Percentiles rank a stretch among this genome's conserved stretches.
Conservation (phyloP, 2,797 vertebrate genomes). For the Lagorchestes hirsutus region DNA sequence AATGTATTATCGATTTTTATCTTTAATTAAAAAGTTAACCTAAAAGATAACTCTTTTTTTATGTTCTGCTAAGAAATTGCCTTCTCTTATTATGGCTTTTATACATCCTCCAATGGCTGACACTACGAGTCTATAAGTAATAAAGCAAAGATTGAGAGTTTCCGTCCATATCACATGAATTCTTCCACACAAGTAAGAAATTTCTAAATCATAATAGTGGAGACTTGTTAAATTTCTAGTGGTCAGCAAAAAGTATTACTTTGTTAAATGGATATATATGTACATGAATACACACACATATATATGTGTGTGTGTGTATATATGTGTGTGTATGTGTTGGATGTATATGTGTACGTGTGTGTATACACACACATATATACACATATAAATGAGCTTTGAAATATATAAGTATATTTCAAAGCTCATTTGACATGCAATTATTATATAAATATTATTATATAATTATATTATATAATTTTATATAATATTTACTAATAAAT, state of each 20-base stretch:
- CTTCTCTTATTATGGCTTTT: neutral
- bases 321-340: no score
- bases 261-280: neutral
- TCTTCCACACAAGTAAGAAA: neutral
- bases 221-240: neutral
- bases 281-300: no score
- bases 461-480: no score
- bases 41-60: neutral
- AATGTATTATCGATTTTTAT: neutral
- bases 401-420: neutral
- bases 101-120: neutral
- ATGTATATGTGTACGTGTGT: no score
- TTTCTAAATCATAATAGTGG: neutral
- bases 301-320: no score
- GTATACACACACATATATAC: no score
- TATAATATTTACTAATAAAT: no score
- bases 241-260: neutral
- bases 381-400: no score
- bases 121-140: neutral
- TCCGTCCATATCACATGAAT: neutral
- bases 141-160: neutral
- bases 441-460: no score
- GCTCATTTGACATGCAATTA: neutral
- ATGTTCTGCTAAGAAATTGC: neutral
- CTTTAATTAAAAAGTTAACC: conserved; percentile 3